Evolutionary conservation across 1,140 invertebrate genomes (phyloP), one percentile per base, ranked within the genome.

Genomic region (Papilio polyxenes): DNA sequence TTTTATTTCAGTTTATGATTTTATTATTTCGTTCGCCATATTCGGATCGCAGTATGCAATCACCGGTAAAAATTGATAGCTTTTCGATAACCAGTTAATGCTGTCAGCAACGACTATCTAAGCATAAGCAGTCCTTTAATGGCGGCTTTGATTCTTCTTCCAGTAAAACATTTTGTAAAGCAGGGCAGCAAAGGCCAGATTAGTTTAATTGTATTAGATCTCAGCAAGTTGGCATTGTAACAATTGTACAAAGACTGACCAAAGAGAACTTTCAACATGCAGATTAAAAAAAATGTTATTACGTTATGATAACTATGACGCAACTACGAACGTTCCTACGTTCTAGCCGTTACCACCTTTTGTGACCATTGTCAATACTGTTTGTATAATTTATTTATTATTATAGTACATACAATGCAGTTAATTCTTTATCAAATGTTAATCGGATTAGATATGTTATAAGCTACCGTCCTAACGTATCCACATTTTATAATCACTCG

Each of bases 141-240:
- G 17, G 6, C 17, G n/a, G 17, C 8, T 9, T 59, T 56, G 11
- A 51, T 11, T 62, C 23, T 20, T 23, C 20, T 20, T 20, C 8
- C 20, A 62, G n/a, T 69, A 37, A 69, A 37, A 69, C 31, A 37
- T 69, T 69, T 37, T 69, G 65, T 69, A 69, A 69, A 13, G 23
- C 31, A 69, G 23, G 10, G 31, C 31, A 37, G 65, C 31, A 69
- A 69, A 17, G 23, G 23, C 65, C 11, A 69, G 65, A 69, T 69
- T 69, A 15, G 17, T 11, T 69, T 69, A 37, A 69, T 69, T 40
- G 31, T 72, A 72, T 72, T 72, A 72, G 23, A 72, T 72, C 23
- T 72, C 31, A 72, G 31, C 13, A 72, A 72, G 65, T 72, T 72
- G 65, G 65, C 31, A 37, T 37, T 31, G 31, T 31, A 72, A 31